Conservation (phyloP, 2,888 invertebrate genomes). For the Apotomis capreana region DNA sequence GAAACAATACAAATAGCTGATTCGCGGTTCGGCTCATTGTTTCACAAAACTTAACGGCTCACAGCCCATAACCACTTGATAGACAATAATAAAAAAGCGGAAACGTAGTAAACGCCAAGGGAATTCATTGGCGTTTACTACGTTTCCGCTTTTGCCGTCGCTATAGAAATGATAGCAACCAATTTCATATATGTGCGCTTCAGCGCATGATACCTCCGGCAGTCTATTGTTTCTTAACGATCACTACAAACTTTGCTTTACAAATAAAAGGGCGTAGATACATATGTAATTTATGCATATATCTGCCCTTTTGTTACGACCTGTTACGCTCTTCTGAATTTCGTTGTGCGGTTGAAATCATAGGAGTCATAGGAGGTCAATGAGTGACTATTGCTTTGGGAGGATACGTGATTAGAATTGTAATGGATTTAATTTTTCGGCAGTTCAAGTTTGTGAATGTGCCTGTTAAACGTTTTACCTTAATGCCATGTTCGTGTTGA, state of each 20-base stretch:
- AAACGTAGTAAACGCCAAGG: too few relatives aligned
- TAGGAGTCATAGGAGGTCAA: conserved; percentile 25
- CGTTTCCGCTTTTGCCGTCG: too few relatives aligned
- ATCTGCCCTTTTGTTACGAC: background rate
- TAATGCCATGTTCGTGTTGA: background rate
- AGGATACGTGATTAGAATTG: conserved; percentile 24
- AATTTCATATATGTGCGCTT: conserved; percentile 23
- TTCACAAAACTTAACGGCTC: conserved; percentile 27
- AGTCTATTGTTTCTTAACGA: conserved; percentile 22
- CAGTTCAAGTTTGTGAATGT: background rate
- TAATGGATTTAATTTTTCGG: background rate
- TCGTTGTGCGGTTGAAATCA: background rate
- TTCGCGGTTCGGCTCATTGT: conserved; percentile 19
- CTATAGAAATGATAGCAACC: conserved; percentile 28
- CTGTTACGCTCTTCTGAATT: background rate
- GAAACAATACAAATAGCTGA: conserved; percentile 22
- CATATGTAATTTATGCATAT: background rate
- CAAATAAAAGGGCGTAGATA: background rate
- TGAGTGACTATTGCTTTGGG: conserved; percentile 5
- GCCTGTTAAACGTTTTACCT: background rate
- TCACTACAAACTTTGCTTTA: background rate
- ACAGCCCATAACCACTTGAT: conserved; percentile 22
- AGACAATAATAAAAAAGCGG: too few relatives aligned
- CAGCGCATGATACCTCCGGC: conserved; percentile 16
- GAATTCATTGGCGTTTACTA: too few relatives aligned